Evolutionary conservation across 1,140 invertebrate species (phyloP), one percentile per base, ranked within the genome.

Genomic region (Coptotermes formosanus): DNA sequence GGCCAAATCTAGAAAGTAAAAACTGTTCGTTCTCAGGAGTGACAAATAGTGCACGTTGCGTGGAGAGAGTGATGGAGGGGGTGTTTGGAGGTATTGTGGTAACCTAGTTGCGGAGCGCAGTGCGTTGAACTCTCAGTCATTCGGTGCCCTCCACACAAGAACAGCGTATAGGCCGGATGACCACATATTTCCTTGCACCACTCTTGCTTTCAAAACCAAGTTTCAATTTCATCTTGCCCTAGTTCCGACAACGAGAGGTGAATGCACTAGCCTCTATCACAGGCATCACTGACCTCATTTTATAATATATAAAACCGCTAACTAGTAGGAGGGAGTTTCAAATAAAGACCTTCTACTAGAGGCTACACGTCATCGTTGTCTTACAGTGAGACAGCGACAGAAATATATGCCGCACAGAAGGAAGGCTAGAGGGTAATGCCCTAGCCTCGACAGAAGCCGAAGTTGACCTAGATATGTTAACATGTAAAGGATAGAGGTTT

Each of bases 241-340:
- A 85, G 85, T 85, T 85, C 55, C 85, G 43, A 84, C 85, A 82
- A 2, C 75, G 59, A 32, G 84, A 86, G 86, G 86, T 87, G 86
- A 87, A 87, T 55, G 86, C 69, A 87, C 87, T 87, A 87, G 85
- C 85, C 87, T 87, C 87, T 30, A 30, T 4, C 52, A 81, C 69
- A 81, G 85, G 82, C 44, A 23, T 69, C 43, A 83, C 21, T 87
- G 86, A 87, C 86, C 86, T 85, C 55, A 7, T 69, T 87, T 85
- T 85, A 38, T 38, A 45, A 23, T 11, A 55, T 81, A 44, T 45
- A 25, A 19, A 30, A 75, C 64, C 64, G 9, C 64, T 3, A 75
- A 75, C 64, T 25, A 75, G 14, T 83, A 38, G 38, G 43, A 25
- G 43, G 43, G 32, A 83, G 43, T 25, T 25, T 30, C 43, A 52